A percentile compares a stretch with the other conserved stretches of the same genome.
These are phyloP conservation scores for Megaceryle maxima DNA, from an alignment of 2,113 vertebrate genomes.

Conservation along the genomic window DNA sequence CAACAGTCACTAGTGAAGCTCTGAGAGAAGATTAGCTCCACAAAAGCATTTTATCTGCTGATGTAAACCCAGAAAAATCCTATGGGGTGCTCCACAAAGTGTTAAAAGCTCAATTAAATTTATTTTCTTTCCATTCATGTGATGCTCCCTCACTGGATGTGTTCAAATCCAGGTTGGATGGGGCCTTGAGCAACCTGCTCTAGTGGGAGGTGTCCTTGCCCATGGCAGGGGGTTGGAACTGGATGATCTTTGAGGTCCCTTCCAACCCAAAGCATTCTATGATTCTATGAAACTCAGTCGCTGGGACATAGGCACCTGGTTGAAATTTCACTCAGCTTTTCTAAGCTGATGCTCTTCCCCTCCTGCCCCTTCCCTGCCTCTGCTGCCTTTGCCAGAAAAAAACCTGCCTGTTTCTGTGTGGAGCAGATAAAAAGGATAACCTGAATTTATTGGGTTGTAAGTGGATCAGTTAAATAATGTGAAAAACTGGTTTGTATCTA, in stretches of 20 bases:
- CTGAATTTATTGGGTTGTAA: neutral
- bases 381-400: neutral
- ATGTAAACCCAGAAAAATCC: neutral
- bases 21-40: neutral
- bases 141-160: too few relatives aligned
- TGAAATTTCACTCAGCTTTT: neutral
- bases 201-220: too few relatives aligned
- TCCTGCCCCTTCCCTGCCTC: neutral
- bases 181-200: too few relatives aligned
- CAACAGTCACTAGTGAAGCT: rapidly evolving
- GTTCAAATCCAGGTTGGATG: too few relatives aligned
- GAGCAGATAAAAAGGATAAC: neutral
- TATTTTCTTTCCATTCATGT: rapidly evolving
- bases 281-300: rapidly evolving
- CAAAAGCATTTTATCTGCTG: neutral
- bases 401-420: neutral
- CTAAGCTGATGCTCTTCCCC: too few relatives aligned
- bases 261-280: too few relatives aligned
- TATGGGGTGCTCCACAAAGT: neutral
- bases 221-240: too few relatives aligned
- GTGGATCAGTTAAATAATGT: neutral
- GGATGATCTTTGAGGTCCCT: too few relatives aligned
- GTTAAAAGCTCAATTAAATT: neutral
- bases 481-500: neutral
- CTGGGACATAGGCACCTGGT: neutral